Evolutionary conservation across 2,113 vertebrate species (phyloP).

Genomic region (Brachypteracias leptosomus): DNA sequence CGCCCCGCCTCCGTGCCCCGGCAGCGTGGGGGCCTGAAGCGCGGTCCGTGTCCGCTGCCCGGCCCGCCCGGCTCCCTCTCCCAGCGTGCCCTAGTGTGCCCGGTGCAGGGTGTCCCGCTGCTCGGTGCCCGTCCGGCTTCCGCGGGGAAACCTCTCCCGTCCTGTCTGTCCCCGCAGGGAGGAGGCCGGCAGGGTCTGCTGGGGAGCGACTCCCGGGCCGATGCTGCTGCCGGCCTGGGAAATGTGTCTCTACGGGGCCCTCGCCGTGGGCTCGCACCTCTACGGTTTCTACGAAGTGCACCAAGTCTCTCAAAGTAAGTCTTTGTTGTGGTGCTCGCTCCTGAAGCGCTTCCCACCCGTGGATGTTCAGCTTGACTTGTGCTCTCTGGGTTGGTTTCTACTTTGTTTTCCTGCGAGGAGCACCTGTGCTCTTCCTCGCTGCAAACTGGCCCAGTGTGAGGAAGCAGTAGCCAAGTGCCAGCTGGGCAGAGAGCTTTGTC

Average conservation of each 20-base stretch:
- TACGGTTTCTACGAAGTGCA: constrained; percentile 80
- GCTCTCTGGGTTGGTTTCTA: neutral
- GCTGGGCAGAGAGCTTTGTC: neutral
- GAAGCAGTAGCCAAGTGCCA: neutral
- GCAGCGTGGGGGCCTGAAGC: neutral
- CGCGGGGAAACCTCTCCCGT: neutral
- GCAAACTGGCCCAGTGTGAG: neutral
- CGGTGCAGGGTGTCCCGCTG: neutral
- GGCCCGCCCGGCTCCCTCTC: neutral
- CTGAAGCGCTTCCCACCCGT: neutral
- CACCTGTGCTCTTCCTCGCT: neutral
- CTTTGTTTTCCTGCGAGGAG: neutral
- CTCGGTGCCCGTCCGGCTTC: neutral
- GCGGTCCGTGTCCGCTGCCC: neutral
- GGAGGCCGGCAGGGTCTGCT: neutral
- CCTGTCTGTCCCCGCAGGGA: neutral
- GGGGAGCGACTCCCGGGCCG: neutral
- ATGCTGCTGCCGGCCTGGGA: constrained; percentile 73
- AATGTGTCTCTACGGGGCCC: constrained; percentile 55
- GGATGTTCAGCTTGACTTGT: neutral
- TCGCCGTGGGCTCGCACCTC: constrained; percentile 74
- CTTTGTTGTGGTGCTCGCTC: neutral
- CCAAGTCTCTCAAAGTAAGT: constrained; percentile 73
- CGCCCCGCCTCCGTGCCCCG: neutral
- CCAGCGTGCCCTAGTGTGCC: neutral